phyloP scores from a whole-genome alignment of 2,113 vertebrate species.

The Sigmodon hispidus region DNA sequence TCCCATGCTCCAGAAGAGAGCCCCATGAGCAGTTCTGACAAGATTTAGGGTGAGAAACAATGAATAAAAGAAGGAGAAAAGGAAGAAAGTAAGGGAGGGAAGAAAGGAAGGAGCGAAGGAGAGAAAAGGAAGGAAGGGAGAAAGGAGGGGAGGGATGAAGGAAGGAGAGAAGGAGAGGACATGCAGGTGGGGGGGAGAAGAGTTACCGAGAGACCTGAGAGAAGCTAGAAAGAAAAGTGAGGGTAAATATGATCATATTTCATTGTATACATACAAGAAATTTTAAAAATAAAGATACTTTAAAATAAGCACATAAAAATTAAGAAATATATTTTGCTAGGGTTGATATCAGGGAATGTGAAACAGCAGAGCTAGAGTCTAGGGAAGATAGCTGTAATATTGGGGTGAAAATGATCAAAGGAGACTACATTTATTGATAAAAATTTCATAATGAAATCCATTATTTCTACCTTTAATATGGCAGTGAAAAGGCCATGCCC shows the following conservation, averaged over 20 bases:
- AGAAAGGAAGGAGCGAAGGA: too few species aligned
- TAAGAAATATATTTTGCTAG: background rate
- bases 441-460: background rate
- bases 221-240: rapidly evolving
- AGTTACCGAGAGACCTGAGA: background rate
- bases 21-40: too few species aligned
- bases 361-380: background rate
- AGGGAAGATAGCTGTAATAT: background rate
- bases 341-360: too few species aligned
- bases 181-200: background rate
- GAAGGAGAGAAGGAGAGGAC: too few species aligned
- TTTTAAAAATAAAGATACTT: background rate
- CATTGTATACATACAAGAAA: background rate
- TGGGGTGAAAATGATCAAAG: background rate
- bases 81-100: background rate
- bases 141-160: background rate
- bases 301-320: background rate
- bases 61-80: background rate
- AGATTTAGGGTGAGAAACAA: background rate
- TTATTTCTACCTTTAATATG: background rate
- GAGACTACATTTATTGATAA: background rate
- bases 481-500: background rate
- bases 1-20: background rate
- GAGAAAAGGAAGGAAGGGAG: background rate
- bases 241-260: background rate